Evolutionary conservation across 2,113 vertebrate species (phyloP).

Genomic region (Lagopus muta): DNA sequence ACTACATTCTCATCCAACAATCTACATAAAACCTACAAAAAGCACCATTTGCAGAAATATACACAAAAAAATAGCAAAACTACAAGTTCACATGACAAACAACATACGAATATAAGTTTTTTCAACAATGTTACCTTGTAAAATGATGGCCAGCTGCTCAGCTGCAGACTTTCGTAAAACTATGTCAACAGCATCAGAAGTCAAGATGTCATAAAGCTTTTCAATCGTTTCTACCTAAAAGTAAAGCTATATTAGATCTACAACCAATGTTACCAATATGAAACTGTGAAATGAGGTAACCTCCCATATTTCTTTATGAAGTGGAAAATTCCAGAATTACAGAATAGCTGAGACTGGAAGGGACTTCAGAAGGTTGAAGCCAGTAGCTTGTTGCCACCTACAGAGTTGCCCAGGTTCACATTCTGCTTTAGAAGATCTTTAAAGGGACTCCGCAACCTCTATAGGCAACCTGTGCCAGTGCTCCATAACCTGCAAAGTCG

Average conservation of each 20-base stretch:
- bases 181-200: slow-evolving; percentile 87
- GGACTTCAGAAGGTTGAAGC: neutral
- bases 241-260: slow-evolving; percentile 14
- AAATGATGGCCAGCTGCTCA: slow-evolving; percentile 90
- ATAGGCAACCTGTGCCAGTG: neutral
- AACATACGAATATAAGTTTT: neutral
- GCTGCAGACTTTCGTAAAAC: slow-evolving; percentile 89
- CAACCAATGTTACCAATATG: fast-evolving
- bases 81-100: neutral
- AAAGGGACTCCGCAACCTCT: neutral
- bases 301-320: neutral
- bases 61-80: neutral
- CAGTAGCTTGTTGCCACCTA: neutral
- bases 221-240: slow-evolving; percentile 89
- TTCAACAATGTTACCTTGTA: slow-evolving; percentile 85
- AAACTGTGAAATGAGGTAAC: neutral
- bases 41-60: neutral
- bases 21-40: neutral
- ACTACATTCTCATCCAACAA: neutral
- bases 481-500: neutral
- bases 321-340: neutral
- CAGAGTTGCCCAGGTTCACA: neutral
- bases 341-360: neutral
- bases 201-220: slow-evolving; percentile 88
- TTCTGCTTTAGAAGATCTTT: neutral